Evolutionary conservation across 2,888 invertebrate genomes (phyloP).

Genomic region (Camptogramma bilineatum): DNA sequence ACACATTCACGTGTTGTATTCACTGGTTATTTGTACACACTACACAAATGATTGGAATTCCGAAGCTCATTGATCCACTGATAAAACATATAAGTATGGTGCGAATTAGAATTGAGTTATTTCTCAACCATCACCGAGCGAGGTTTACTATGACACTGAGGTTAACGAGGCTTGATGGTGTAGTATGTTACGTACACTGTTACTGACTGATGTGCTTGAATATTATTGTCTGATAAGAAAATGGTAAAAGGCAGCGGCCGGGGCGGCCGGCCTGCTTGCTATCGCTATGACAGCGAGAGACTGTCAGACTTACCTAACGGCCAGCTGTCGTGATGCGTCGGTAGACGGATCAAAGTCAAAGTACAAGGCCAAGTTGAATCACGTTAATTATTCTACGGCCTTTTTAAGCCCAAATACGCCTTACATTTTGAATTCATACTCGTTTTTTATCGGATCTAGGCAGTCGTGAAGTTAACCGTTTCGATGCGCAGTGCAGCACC

Average conservation of each 20-base stretch:
- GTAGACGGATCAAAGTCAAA: background rate
- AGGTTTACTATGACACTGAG: background rate
- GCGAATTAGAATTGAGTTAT: background rate
- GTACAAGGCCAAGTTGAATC: conserved; percentile 6
- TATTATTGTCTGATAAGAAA: conserved; percentile 4
- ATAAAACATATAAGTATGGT: background rate
- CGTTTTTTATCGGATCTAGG: too few species aligned
- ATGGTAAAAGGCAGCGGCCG: conserved; percentile 1
- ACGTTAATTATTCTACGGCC: background rate
- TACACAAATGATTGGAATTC: background rate
- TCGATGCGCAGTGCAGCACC: too few species aligned
- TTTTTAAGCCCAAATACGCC: background rate
- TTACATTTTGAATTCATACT: too few species aligned
- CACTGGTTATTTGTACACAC: background rate
- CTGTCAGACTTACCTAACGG: conserved; percentile 7
- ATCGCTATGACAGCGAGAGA: conserved; percentile 20
- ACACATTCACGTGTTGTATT: background rate
- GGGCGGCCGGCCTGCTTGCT: conserved; percentile 9
- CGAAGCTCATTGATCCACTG: background rate
- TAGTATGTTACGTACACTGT: background rate
- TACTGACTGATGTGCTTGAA: background rate
- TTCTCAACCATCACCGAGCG: background rate
- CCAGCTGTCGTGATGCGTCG: background rate
- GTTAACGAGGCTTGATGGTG: background rate
- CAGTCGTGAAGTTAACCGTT: too few species aligned